A percentile compares a stretch with the other conserved stretches of the same genome.
Conservation (phyloP, 2,797 vertebrate species). For the Lateolabrax maculatus region DNA sequence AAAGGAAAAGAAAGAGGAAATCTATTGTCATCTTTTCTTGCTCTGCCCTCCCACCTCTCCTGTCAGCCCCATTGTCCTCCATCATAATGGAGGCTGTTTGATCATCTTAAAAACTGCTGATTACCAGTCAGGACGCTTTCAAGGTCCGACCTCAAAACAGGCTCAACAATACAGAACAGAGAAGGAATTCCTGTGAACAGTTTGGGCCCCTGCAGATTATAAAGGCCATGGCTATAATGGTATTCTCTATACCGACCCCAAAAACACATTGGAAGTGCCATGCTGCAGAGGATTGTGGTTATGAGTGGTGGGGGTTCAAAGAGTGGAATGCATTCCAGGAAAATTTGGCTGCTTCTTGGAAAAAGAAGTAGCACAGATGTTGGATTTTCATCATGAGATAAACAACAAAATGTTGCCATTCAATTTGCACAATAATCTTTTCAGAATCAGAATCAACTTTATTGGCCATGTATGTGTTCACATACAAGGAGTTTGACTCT, state of each 20-base stretch:
- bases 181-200: slow-evolving; percentile 52
- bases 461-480: too few species aligned
- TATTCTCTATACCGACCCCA: slow-evolving; percentile 24
- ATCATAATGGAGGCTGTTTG: slow-evolving; percentile 75
- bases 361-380: slow-evolving; percentile 32
- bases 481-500: too few species aligned
- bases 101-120: slow-evolving; percentile 75
- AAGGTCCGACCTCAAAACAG: slow-evolving; percentile 70
- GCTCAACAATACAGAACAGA: slow-evolving; percentile 56
- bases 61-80: slow-evolving; percentile 73
- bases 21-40: slow-evolving; percentile 61
- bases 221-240: slow-evolving; percentile 41
- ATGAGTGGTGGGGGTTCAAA: slow-evolving; percentile 7
- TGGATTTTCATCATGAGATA: too few species aligned
- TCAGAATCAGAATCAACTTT: too few species aligned
- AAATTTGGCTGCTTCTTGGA: slow-evolving; percentile 60
- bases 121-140: slow-evolving; percentile 77
- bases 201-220: slow-evolving; percentile 58
- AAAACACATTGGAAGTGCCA: slow-evolving; percentile 34
- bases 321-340: slow-evolving; percentile 44
- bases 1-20: slow-evolving; percentile 48
- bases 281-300: slow-evolving; percentile 12
- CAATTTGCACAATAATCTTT: too few species aligned
- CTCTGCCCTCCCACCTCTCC: slow-evolving; percentile 32
- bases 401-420: too few species aligned